These are phyloP conservation scores for Yponomeuta sedellus DNA, from an alignment of 2,888 invertebrate genomes.

Conservation along the genomic window DNA sequence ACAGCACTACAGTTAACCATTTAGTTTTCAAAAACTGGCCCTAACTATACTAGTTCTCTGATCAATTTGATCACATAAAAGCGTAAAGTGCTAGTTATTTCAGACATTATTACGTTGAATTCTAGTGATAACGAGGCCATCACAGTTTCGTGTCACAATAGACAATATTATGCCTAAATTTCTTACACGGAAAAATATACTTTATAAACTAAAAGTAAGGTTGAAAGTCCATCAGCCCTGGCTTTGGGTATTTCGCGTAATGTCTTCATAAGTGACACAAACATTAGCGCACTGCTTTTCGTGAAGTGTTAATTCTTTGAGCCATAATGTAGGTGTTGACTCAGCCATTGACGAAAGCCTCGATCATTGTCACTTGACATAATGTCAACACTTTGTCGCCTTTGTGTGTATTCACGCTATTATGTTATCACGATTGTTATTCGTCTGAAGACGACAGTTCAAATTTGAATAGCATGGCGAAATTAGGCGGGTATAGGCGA, in stretches of 20 bases:
- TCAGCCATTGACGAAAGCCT: background rate
- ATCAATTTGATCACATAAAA: background rate
- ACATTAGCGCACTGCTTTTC: background rate
- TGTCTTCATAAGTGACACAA: conserved; percentile 2
- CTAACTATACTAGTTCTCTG: too few relatives aligned
- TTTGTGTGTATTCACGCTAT: conserved; percentile 7
- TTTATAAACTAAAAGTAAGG: background rate
- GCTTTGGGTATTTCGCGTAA: background rate
- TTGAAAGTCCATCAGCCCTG: background rate
- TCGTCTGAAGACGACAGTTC: background rate
- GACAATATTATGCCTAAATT: background rate
- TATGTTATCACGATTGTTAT: conserved; percentile 1
- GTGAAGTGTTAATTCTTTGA: background rate
- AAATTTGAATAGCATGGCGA: background rate
- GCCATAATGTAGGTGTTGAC: background rate
- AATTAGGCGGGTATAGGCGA: background rate
- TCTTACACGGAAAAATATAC: background rate
- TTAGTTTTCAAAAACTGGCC: too few relatives aligned
- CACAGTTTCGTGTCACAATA: background rate
- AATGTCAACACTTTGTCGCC: conserved; percentile 4
- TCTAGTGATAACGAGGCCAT: background rate
- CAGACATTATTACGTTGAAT: background rate
- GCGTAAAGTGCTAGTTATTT: background rate
- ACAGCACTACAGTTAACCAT: too few relatives aligned
- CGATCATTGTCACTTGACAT: conserved; percentile 5